Evolutionary conservation across 2,888 invertebrate species (phyloP).

Genomic region (Cephus pygmeus): DNA sequence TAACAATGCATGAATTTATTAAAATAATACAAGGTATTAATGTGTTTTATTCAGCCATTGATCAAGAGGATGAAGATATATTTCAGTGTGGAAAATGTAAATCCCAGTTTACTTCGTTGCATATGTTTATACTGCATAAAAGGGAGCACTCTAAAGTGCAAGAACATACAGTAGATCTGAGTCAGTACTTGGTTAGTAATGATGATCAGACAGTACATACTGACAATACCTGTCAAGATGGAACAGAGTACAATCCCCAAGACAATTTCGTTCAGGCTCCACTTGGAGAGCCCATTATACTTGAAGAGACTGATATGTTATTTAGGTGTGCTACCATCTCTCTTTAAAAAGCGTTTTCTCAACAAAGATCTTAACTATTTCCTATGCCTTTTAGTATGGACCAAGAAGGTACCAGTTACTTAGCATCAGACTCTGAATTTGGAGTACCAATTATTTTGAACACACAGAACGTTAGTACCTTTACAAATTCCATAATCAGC

Average conservation of each 20-base stretch:
- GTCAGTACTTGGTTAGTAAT: conserved; percentile 56
- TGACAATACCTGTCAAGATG: conserved; percentile 48
- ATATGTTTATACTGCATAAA: conserved; percentile 74
- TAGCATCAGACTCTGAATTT: conserved; percentile 57
- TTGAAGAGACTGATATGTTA: conserved; percentile 61
- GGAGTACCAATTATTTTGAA: conserved; percentile 60
- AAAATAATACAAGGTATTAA: too few relatives aligned
- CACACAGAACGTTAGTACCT: conserved; percentile 54
- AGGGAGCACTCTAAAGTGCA: conserved; percentile 61
- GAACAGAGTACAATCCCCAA: conserved; percentile 49
- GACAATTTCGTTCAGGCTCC: conserved; percentile 53
- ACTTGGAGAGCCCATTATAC: conserved; percentile 58
- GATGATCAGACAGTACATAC: conserved; percentile 46
- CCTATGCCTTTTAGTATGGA: conserved; percentile 59
- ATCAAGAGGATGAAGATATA: conserved; percentile 73
- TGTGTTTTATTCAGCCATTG: conserved; percentile 44
- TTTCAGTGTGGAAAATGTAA: conserved; percentile 79
- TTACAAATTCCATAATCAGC: conserved; percentile 44
- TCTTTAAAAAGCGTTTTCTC: conserved; percentile 11
- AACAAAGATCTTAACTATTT: background rate
- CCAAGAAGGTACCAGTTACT: conserved; percentile 56
- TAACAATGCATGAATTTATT: background rate
- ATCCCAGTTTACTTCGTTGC: conserved; percentile 72
- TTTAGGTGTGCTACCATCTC: conserved; percentile 48
- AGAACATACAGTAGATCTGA: conserved; percentile 58